Evolutionary conservation across 2,113 vertebrate genomes (phyloP), one percentile per base, ranked within the genome.

Genomic region (Sakesphorus luctuosus): DNA sequence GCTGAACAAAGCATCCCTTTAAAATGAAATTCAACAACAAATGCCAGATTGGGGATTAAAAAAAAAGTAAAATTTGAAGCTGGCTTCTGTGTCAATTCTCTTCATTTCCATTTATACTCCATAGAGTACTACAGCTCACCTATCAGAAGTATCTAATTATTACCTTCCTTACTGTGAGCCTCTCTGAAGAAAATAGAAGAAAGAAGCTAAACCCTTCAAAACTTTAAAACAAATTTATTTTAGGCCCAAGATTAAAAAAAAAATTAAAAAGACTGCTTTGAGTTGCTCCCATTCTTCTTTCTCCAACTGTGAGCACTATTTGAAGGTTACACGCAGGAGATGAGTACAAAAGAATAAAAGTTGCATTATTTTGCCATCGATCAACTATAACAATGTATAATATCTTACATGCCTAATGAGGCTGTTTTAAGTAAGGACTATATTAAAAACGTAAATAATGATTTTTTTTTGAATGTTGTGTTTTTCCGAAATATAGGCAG

Each of bases 101-200:
- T 59, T 40, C 84, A 62, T 95, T 97, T 78, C 84, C 90, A 75
- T 80, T 92, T 91, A 94, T 62, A 84, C 81, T 91, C 91, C n/a
- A 52, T 13, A 94, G 89, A 96, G 93, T 76, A 77, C 89, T 75
- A 87, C 24, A 95, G 87, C 81, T 93, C 90, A 96, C 95, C 97
- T 96, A 72, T 33, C 23, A 77, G 58, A 96, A 72, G 86, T 7
- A 76, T 28, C 87, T 93, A 31, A 72, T 83, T 83, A 56, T 87
- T 87, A 90, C 89, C 97, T 96, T 87, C 97, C 97, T 97, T 90
- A 96, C 96, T 84, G 73, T 53, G 55, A 93, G 94, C 9, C 59
- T 90, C 93, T 96, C 95, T 91, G 93, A 97, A 97, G 96, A 95
- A 96, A 98, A 97, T 6, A 88, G 73, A 94, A 91, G 95, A 94